A percentile compares a stretch with the other conserved stretches of the same genome.
phyloP scores from a whole-genome alignment of 2,888 invertebrate species.

The Globia sparganii region DNA sequence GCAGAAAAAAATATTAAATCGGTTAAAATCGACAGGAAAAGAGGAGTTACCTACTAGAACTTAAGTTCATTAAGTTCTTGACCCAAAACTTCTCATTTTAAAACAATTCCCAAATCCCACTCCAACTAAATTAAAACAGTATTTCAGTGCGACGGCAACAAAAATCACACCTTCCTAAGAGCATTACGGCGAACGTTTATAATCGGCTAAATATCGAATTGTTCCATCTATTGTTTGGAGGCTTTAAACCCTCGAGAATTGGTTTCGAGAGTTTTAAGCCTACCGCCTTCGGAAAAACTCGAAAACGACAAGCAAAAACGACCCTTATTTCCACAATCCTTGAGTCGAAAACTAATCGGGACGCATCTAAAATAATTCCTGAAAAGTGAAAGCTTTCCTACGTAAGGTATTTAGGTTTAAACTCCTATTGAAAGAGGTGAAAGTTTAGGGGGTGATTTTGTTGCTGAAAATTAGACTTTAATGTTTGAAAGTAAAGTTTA shows the following conservation, averaged over 20 bases:
- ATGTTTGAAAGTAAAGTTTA: slow-evolving; percentile 66
- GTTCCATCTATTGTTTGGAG: slow-evolving; percentile 88
- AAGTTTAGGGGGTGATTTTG: slow-evolving; percentile 82
- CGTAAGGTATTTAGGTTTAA: slow-evolving; percentile 90
- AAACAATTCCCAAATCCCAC: slow-evolving; percentile 39
- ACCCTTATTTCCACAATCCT: slow-evolving; percentile 68
- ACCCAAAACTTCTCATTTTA: slow-evolving; percentile 24
- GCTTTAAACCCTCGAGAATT: slow-evolving; percentile 87
- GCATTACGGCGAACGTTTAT: slow-evolving; percentile 87
- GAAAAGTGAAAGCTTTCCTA: slow-evolving; percentile 90
- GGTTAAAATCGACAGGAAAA: background rate
- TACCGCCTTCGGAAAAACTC: slow-evolving; percentile 86
- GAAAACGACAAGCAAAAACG: slow-evolving; percentile 66
- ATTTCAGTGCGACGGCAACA: slow-evolving; percentile 75
- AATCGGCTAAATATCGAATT: slow-evolving; percentile 90
- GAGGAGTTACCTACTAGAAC: background rate
- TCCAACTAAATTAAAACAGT: slow-evolving; percentile 51
- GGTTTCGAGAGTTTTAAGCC: slow-evolving; percentile 89
- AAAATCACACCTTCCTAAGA: slow-evolving; percentile 89
- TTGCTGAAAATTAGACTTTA: slow-evolving; percentile 72
- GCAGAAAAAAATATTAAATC: background rate
- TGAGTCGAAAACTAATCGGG: slow-evolving; percentile 75
- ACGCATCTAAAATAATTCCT: slow-evolving; percentile 83
- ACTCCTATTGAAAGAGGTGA: slow-evolving; percentile 90
- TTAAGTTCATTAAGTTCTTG: slow-evolving; percentile 11